A percentile compares a stretch with the other conserved stretches of the same genome.
Conservation (phyloP, 2,888 invertebrate species). For the Alcis repandata region DNA sequence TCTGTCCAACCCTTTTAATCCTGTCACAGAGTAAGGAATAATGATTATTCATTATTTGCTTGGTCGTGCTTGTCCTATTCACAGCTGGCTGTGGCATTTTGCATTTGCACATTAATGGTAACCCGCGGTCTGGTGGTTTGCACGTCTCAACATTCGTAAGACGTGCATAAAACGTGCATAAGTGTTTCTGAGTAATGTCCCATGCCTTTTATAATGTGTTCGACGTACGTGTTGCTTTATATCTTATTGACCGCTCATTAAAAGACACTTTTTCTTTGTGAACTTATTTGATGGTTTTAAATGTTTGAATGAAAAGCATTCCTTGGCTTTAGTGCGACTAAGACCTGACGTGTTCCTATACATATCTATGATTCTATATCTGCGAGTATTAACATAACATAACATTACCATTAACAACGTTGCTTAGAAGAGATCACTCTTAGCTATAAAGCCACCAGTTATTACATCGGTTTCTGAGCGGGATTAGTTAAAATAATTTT, state of each 20-base stretch:
- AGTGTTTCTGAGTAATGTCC: constrained; percentile 69
- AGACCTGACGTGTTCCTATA: not conserved
- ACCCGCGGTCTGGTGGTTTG: constrained; percentile 65
- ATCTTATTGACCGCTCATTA: constrained; percentile 25
- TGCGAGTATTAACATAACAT: too few relatives aligned
- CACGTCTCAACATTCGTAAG: constrained; percentile 55
- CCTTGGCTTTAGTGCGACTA: not conserved
- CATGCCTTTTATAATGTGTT: constrained; percentile 42
- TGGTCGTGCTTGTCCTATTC: constrained; percentile 54
- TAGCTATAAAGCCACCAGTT: too few relatives aligned
- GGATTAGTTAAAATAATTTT: too few relatives aligned
- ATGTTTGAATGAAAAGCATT: constrained; percentile 15
- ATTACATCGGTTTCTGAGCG: too few relatives aligned
- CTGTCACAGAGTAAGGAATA: constrained; percentile 66
- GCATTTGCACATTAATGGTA: constrained; percentile 75
- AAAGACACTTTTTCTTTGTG: constrained; percentile 2
- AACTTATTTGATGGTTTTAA: not conserved
- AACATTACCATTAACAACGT: too few relatives aligned
- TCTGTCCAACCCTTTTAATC: constrained; percentile 45
- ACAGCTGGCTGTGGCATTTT: constrained; percentile 72
- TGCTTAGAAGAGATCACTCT: too few relatives aligned
- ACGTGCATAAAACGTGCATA: constrained; percentile 57
- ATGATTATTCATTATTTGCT: constrained; percentile 76
- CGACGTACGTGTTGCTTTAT: constrained; percentile 29
- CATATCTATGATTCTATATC: too few relatives aligned